Evolutionary conservation across 2,888 invertebrate species (phyloP).

Genomic region (Watsonalla cultraria): DNA sequence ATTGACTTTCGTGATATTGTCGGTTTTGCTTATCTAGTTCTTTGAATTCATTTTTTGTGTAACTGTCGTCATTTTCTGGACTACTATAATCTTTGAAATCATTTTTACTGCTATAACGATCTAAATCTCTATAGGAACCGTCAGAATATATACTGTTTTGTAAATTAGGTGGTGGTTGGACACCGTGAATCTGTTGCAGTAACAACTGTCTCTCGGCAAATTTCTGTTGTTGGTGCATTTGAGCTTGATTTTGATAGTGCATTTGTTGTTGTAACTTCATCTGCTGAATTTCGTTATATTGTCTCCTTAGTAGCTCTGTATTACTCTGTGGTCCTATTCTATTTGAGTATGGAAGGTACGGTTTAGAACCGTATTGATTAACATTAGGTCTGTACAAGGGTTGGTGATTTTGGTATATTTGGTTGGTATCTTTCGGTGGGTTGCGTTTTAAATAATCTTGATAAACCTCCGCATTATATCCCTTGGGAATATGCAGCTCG

Average conservation of each 20-base stretch:
- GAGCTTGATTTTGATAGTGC: conserved; percentile 81
- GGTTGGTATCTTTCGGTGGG: conserved; percentile 77
- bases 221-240: conserved; percentile 81
- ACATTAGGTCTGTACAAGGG: conserved; percentile 66
- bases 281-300: conserved; percentile 81
- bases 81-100: conserved; percentile 64
- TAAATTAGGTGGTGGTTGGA: conserved; percentile 70
- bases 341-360: conserved; percentile 72
- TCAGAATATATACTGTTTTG: conserved; percentile 73
- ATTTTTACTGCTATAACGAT: conserved; percentile 67
- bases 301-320: conserved; percentile 78
- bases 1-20: conserved; percentile 59
- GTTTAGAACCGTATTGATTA: conserved; percentile 70
- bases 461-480: conserved; percentile 80
- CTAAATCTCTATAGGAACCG: conserved; percentile 66
- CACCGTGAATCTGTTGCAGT: conserved; percentile 80
- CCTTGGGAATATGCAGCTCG: conserved; percentile 65
- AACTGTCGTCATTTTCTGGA: conserved; percentile 64
- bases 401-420: conserved; percentile 79
- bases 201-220: conserved; percentile 81
- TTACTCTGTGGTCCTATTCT: conserved; percentile 77
- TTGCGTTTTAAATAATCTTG: conserved; percentile 76
- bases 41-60: conserved; percentile 59
- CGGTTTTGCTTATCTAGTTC: conserved; percentile 61
- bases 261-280: conserved; percentile 81